A percentile compares a stretch with the other conserved stretches of the same genome.
Evolutionary conservation across 64 coral and sea anemone species (phyloP).

Genomic region (Pocillopora verrucosa): DNA sequence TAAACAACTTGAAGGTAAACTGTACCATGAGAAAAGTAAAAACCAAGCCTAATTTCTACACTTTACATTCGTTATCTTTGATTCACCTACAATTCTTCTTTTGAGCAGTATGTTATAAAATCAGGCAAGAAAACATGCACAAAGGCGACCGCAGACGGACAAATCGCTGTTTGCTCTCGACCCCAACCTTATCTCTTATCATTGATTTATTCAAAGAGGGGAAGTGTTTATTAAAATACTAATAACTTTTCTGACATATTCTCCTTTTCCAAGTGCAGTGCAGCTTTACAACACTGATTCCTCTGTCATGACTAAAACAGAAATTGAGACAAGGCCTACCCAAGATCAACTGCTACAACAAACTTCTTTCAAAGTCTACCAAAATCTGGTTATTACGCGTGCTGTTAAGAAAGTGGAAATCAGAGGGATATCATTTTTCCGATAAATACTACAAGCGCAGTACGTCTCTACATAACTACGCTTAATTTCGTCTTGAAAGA

Average conservation of each 20-base stretch:
- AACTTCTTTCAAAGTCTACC: background rate
- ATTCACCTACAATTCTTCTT: too few species aligned
- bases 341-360: background rate
- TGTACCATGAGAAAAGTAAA: too few species aligned
- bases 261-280: background rate
- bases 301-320: background rate
- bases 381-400: background rate
- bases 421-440: background rate
- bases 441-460: background rate
- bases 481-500: background rate
- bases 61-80: too few species aligned
- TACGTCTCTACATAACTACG: background rate
- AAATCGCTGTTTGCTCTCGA: background rate
- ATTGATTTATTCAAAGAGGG: background rate
- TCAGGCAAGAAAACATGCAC: background rate
- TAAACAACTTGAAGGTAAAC: too few species aligned
- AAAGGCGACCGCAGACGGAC: background rate
- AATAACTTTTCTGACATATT: background rate
- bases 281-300: background rate
- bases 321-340: background rate
- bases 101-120: background rate
- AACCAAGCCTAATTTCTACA: background rate
- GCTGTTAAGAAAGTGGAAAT: background rate
- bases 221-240: slow-evolving; percentile 1
- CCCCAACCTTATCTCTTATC: background rate